Base-by-base conservation (phyloP, 2,113 vertebrate species). In the Dasypus novemcinctus region DNA sequence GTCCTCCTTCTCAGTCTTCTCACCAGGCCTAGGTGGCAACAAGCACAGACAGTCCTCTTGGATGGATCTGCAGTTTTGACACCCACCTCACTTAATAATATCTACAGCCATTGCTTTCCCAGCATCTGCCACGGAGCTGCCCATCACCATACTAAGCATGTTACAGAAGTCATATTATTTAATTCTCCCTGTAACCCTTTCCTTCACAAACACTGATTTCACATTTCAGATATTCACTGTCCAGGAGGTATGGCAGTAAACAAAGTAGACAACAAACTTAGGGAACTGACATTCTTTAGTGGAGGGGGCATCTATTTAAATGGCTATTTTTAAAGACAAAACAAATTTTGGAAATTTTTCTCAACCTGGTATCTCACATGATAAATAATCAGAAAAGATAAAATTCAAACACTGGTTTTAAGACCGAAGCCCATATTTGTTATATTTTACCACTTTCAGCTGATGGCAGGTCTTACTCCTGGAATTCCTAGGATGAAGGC, bases 71-170 rank as follows among this genome's bases (percentile, higher is more conserved):
- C 15, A 11, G 5, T 15, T 15, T 63, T 41, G n/a, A n/a, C 29
- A 64, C 21, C 63, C 64, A 54, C 23, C 43, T 20, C 20, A 17
- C 59, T 46, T 41, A 38, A 0, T 11, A 43, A 33, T 1, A 25
- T 21, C 43, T 68, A 33, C 2, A 27, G 8, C n/a, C 38, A 38
- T 1, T 0, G 0, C 25, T 54, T 68, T 25, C 81, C 52, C 1
- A 12, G 61, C 11, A 1, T 72, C 21, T 89, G 29, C 72, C 33
- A 0, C 20, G 1, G 10, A 7, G 25, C 31, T 2, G 6, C 12
- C 71, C 8, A 0, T 52, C 46, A 15, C 25, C 31, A 25, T 0
- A 8, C 20, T 17, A 13, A 54, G 14, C 1, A 64, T 27, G 43
- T 23, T 4, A 23, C 4, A 80, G 31, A 31, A 36, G 17, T 46